Conservation (phyloP, 2,797 vertebrate species). For the Mus minutoides region DNA sequence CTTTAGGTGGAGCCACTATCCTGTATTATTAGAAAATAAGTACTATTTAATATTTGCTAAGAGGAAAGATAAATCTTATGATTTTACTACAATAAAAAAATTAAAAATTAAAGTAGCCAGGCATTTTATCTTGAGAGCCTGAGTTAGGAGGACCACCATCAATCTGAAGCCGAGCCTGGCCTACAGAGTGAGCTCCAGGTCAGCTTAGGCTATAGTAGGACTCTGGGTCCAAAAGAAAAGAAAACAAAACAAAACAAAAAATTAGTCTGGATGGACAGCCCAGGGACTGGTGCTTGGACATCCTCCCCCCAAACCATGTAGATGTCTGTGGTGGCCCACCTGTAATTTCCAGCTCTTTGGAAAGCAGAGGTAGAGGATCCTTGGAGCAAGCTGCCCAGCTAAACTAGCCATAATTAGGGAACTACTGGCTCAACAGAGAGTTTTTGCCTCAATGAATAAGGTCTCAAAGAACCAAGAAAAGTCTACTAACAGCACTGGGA, state of each 20-base stretch:
- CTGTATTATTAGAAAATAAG: conserved; percentile 42
- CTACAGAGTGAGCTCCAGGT: not conserved
- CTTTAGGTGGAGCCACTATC: conserved; percentile 22
- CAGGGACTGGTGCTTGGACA: not conserved
- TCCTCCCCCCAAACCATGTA: not conserved
- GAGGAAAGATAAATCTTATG: not conserved
- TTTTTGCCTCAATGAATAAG: not conserved
- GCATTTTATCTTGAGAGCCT: not conserved
- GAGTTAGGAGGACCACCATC: not conserved
- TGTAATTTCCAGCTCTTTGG: not conserved
- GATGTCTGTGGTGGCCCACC: not conserved
- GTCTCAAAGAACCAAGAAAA: not conserved
- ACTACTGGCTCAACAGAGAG: not conserved
- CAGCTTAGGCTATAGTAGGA: not conserved
- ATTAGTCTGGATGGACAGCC: not conserved
- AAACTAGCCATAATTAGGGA: not conserved
- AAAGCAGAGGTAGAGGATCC: not conserved
- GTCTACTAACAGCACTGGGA: not conserved
- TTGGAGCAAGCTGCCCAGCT: not conserved
- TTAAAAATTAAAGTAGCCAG: not conserved
- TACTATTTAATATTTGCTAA: conserved; percentile 49
- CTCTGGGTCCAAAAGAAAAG: not conserved
- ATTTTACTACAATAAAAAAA: conserved; percentile 54
- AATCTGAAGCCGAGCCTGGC: not conserved
- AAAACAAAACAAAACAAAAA: too few relatives aligned